A percentile compares a stretch with the other conserved stretches of the same genome.
Conservation (phyloP, 1,140 invertebrate genomes). For the Laodelphax striatellus region DNA sequence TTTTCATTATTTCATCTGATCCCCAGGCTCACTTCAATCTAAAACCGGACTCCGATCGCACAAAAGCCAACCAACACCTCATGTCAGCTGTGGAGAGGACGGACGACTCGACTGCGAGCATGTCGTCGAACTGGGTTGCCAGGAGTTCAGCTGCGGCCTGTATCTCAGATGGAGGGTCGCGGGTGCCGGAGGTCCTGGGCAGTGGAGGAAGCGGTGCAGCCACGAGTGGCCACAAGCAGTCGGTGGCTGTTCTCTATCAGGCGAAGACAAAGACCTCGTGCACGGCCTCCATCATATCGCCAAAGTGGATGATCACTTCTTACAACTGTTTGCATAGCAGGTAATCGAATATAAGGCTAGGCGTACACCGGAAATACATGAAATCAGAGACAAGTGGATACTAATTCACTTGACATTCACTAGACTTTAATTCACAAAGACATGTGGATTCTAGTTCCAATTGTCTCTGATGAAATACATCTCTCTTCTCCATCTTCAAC, state of each 20-base stretch:
- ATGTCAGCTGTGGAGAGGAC: slow-evolving; percentile 33
- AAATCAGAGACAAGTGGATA: too few species aligned
- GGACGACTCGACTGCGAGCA: slow-evolving; percentile 32
- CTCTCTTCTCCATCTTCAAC: too few species aligned
- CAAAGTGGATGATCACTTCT: slow-evolving; percentile 42
- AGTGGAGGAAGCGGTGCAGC: slow-evolving; percentile 38
- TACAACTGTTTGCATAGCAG: slow-evolving; percentile 40
- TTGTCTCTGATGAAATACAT: too few species aligned
- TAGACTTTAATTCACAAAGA: too few species aligned
- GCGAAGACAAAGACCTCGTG: slow-evolving; percentile 38
- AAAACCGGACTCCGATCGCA: slow-evolving; percentile 26
- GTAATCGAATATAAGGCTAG: too few species aligned
- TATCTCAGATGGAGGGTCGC: not conserved
- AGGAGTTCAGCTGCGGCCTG: slow-evolving; percentile 29
- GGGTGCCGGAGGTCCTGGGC: slow-evolving; percentile 32
- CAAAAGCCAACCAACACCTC: slow-evolving; percentile 17
- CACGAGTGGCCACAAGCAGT: slow-evolving; percentile 41
- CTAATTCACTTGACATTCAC: too few species aligned
- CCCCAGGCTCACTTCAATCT: slow-evolving; percentile 28
- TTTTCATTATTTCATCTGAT: too few species aligned
- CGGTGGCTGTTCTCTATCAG: slow-evolving; percentile 40
- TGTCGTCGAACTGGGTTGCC: slow-evolving; percentile 40
- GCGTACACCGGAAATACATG: too few species aligned
- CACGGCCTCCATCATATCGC: slow-evolving; percentile 44
- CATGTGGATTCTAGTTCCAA: too few species aligned